These are phyloP conservation scores for Melanerpes formicivorus DNA, from an alignment of 2,113 vertebrate species.

Conservation along the genomic window DNA sequence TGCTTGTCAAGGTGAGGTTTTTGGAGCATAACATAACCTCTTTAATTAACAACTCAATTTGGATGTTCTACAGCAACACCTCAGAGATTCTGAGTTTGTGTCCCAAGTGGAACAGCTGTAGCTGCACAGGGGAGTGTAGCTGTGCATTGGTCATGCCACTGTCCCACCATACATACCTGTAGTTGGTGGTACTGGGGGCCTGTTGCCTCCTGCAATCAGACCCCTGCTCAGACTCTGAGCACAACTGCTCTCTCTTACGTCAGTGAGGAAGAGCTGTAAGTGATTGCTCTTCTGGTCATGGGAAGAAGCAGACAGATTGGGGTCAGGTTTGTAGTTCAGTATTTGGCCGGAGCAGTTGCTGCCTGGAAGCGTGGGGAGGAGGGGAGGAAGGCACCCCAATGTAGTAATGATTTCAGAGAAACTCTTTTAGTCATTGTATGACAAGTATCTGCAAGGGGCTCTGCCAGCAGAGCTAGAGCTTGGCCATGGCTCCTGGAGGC, in stretches of 20 bases:
- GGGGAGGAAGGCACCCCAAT: background rate
- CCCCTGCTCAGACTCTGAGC: background rate
- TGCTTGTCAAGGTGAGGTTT: background rate
- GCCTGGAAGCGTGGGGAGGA: background rate
- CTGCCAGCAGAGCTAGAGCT: background rate
- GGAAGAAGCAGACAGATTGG: background rate
- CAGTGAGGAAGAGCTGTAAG: background rate
- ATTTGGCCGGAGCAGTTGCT: background rate
- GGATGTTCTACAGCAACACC: background rate
- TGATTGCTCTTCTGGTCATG: background rate
- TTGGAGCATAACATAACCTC: background rate
- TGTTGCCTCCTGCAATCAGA: background rate
- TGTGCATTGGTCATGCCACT: background rate
- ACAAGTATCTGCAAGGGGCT: background rate
- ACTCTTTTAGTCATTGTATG: background rate
- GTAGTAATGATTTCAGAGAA: background rate
- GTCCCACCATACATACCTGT: background rate
- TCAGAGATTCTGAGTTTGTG: background rate
- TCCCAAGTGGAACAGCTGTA: background rate
- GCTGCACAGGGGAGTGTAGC: background rate
- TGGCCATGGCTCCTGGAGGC: background rate
- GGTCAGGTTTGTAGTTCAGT: background rate
- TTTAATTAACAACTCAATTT: background rate
- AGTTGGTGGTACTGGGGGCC: background rate
- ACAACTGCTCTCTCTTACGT: background rate